phyloP scores from a whole-genome alignment of 1,140 invertebrate species.

The Dufourea novaeangliae region DNA sequence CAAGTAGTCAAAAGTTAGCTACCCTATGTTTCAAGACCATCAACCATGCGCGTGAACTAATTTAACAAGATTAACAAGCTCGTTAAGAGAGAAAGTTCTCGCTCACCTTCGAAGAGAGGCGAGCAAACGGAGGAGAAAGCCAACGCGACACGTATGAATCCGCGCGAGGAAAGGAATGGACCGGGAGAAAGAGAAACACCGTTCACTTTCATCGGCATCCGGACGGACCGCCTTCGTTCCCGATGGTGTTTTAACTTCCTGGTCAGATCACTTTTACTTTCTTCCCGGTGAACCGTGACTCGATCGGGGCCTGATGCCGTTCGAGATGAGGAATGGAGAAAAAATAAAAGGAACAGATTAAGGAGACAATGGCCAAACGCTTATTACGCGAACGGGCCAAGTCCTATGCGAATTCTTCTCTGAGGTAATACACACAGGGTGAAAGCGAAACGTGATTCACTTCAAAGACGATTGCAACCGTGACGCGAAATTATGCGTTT shows the following conservation, averaged over 20 bases:
- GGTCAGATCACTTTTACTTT: constrained; percentile 76
- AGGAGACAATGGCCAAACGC: not conserved
- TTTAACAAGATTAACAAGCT: not conserved
- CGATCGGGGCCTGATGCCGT: constrained; percentile 25
- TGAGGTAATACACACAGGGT: not conserved
- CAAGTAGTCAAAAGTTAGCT: too few relatives aligned
- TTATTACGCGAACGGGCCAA: not conserved
- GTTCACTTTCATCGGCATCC: constrained; percentile 77
- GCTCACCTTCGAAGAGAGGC: not conserved
- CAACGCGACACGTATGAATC: constrained; percentile 18
- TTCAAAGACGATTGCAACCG: not conserved
- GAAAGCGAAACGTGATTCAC: constrained; percentile 33
- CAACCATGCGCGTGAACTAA: not conserved
- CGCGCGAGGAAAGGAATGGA: not conserved
- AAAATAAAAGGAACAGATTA: not conserved
- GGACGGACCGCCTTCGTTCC: constrained; percentile 68
- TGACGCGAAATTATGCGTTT: constrained; percentile 31
- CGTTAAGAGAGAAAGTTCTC: not conserved
- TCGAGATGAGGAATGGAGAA: not conserved
- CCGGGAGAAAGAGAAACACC: constrained; percentile 39
- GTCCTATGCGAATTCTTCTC: not conserved
- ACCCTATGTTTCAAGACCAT: not conserved
- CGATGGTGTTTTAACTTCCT: constrained; percentile 68
- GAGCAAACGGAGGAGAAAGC: constrained; percentile 46
- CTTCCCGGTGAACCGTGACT: constrained; percentile 69